These are phyloP conservation scores for Drosophila kepulauana DNA, from an alignment of 1,140 invertebrate genomes.

Conservation along the genomic window DNA sequence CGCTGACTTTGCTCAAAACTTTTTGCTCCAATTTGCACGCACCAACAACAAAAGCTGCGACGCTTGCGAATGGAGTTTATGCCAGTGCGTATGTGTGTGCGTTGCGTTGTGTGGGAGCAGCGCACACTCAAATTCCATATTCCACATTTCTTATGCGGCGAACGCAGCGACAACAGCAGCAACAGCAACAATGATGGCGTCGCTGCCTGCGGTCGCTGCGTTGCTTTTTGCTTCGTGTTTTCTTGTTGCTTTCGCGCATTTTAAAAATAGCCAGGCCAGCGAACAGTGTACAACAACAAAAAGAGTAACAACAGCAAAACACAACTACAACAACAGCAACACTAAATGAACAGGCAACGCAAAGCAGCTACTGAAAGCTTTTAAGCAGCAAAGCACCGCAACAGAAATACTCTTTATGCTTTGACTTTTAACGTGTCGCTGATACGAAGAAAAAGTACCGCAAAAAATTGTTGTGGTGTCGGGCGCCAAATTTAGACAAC, in stretches of 20 bases:
- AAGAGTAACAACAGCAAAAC: conserved; percentile 29
- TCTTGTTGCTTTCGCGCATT: conserved; percentile 71
- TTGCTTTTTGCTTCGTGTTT: conserved; percentile 56
- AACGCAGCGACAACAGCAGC: conserved; percentile 43
- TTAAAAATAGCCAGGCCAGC: conserved; percentile 76
- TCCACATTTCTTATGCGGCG: conserved; percentile 66
- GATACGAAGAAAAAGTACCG: too few species aligned
- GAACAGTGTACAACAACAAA: conserved; percentile 37
- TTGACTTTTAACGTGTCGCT: background rate
- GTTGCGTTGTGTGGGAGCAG: conserved; percentile 50
- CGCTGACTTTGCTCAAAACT: conserved; percentile 17
- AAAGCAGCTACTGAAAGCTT: conserved; percentile 13
- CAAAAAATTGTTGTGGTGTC: background rate
- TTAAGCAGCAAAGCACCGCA: conserved; percentile 1
- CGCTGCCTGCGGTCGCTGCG: conserved; percentile 61
- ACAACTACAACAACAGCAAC: conserved; percentile 45
- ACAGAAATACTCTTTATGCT: conserved; percentile 22
- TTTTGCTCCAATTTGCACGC: conserved; percentile 71
- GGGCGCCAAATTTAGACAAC: background rate
- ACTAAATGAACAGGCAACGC: conserved; percentile 35
- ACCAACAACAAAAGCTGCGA: conserved; percentile 48
- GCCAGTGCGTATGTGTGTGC: conserved; percentile 1
- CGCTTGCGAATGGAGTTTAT: conserved; percentile 30
- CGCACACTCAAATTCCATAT: conserved; percentile 72
- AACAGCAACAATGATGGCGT: conserved; percentile 48